These are phyloP conservation scores for Andricus curvator DNA, from an alignment of 2,888 invertebrate genomes.

Conservation along the genomic window DNA sequence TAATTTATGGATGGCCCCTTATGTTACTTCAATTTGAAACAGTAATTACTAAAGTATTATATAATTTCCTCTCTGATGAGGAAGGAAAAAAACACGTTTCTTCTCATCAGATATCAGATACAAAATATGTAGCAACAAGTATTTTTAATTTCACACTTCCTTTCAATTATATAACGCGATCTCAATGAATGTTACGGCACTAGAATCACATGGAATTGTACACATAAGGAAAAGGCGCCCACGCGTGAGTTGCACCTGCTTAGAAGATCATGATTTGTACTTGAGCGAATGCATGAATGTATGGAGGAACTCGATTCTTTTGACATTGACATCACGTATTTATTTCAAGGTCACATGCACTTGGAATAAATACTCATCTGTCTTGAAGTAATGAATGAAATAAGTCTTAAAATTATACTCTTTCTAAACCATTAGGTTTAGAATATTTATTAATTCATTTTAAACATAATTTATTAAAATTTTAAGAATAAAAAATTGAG, in stretches of 20 bases:
- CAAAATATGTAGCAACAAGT: not conserved
- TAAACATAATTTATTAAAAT: too few species aligned
- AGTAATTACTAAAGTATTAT: too few species aligned
- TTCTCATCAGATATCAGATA: not conserved
- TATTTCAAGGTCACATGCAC: conserved; percentile 56
- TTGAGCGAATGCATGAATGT: conserved; percentile 34
- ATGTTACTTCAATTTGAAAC: too few species aligned
- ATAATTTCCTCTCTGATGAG: not conserved
- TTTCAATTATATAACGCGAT: conserved; percentile 7
- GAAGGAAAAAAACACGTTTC: not conserved
- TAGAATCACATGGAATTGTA: conserved; percentile 21
- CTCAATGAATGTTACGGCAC: conserved; percentile 17
- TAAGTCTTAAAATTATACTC: not conserved
- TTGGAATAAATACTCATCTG: not conserved
- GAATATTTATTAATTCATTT: too few species aligned
- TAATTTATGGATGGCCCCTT: too few species aligned
- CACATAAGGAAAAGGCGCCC: conserved; percentile 5
- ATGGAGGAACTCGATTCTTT: conserved; percentile 46
- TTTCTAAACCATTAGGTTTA: not conserved
- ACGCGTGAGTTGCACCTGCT: conserved; percentile 28
- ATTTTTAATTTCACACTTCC: conserved; percentile 5
- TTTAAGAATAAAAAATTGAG: too few species aligned
- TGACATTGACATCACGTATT: conserved; percentile 56
- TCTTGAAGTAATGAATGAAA: not conserved
- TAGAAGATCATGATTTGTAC: not conserved